A percentile compares a stretch with the other conserved stretches of the same genome.
Conservation (phyloP, 1,140 invertebrate genomes). For the Temnothorax nylanderi region DNA sequence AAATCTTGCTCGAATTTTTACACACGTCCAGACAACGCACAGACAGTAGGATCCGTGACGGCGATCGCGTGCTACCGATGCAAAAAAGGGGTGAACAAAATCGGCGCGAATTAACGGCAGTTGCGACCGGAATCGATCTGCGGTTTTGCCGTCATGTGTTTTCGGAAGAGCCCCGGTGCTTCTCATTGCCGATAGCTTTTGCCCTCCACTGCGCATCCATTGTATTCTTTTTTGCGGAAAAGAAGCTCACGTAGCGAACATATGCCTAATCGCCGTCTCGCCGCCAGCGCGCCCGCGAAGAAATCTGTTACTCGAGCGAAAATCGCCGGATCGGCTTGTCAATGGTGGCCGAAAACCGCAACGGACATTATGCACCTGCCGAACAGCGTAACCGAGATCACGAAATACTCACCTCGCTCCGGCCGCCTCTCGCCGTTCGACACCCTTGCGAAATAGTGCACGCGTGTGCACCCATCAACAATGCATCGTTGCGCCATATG, state of each 20-base stretch:
- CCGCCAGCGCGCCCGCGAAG: constrained; percentile 49
- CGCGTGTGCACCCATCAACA: constrained; percentile 62
- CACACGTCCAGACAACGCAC: neutral
- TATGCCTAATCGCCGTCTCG: constrained; percentile 71
- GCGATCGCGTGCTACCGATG: constrained; percentile 64
- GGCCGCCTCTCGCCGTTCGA: neutral
- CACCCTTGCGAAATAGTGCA: constrained; percentile 46
- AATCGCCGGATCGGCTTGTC: constrained; percentile 71
- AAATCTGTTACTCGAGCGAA: constrained; percentile 70
- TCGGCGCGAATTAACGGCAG: constrained; percentile 60
- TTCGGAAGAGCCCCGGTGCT: constrained; percentile 20
- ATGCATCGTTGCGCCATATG: constrained; percentile 66
- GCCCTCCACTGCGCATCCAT: neutral
- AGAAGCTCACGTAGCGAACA: constrained; percentile 61
- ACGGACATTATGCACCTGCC: constrained; percentile 76
- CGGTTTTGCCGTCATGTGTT: constrained; percentile 72
- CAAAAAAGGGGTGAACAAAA: constrained; percentile 52
- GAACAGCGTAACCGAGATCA: constrained; percentile 58
- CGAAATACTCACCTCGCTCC: constrained; percentile 46
- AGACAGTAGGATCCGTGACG: constrained; percentile 41
- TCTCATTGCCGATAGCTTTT: constrained; percentile 4
- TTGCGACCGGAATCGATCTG: constrained; percentile 71
- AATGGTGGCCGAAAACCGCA: constrained; percentile 48
- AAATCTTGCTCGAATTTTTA: neutral
- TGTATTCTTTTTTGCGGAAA: constrained; percentile 52